Evolutionary conservation across 2,888 invertebrate genomes (phyloP).

Genomic region (Phaonia tiefii): DNA sequence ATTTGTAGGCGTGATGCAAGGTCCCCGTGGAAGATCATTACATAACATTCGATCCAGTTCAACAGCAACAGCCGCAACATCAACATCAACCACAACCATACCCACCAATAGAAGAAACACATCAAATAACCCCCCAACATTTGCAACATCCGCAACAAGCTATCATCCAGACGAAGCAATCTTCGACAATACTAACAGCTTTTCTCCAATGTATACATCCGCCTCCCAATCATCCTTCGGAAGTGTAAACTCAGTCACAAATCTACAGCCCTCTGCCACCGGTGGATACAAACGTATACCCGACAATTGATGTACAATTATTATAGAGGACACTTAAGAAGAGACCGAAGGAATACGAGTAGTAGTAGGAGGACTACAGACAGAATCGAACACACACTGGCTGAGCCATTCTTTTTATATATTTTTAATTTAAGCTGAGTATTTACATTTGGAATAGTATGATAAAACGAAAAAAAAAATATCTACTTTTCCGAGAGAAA

Average conservation of each 20-base stretch:
- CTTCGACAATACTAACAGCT: constrained; percentile 71
- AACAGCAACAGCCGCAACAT: constrained; percentile 60
- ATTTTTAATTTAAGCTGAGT: neutral
- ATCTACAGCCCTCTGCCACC: constrained; percentile 48
- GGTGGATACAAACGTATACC: constrained; percentile 60
- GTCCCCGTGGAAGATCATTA: constrained; percentile 61
- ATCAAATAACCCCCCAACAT: constrained; percentile 21
- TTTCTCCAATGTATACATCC: constrained; percentile 72
- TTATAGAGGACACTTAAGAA: neutral
- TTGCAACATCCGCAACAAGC: constrained; percentile 67
- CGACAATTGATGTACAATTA: constrained; percentile 43
- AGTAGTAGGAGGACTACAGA: too few species aligned
- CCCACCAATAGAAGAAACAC: constrained; percentile 50
- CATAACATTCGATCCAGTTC: constrained; percentile 58
- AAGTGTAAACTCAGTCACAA: constrained; percentile 72
- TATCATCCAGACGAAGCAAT: constrained; percentile 73
- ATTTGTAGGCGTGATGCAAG: constrained; percentile 82
- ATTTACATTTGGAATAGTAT: neutral
- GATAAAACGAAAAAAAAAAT: neutral
- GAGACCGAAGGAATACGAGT: too few species aligned
- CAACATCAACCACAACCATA: constrained; percentile 47
- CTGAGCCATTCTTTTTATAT: constrained; percentile 14
- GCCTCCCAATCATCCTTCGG: constrained; percentile 74
- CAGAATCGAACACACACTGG: constrained; percentile 11
- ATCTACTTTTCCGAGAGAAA: constrained; percentile 30